Evolutionary conservation across 2,797 vertebrate species (phyloP), one percentile per base, ranked within the genome.

Genomic region (Hippopotamyrus pictus): DNA sequence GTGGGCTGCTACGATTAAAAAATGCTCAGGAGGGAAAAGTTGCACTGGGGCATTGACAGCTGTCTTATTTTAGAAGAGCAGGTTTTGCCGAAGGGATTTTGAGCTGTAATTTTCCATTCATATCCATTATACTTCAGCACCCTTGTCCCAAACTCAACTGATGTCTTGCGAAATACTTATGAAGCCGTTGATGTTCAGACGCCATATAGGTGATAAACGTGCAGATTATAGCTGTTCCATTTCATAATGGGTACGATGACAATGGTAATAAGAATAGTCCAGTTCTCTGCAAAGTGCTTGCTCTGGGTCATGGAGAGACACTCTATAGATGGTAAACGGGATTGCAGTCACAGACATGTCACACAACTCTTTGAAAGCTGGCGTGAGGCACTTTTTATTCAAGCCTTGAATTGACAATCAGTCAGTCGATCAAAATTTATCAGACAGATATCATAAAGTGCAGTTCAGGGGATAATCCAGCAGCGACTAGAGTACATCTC

Each of bases 31-130:
- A 54, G 87, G 59, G 65, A 50, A 8, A 33, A 73, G 25, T 44
- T 14, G 62, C 37, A 88, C 44, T 50, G 22, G 53, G 29, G 86
- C 86, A 59, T 62, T 87, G 86, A 87, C 44, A 88, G 87, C 87
- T 69, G 59, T 37, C 87, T 50, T 65, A 73, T 33, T 88, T 44
- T 62, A 73, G 44, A 82, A 82, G 41, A 12, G n/a, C 41, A 65
- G 41, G 57, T 69, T 25, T 46, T 41, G 25, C 44, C 22, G 37
- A 65, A 50, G n/a, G n/a, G n/a, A 88, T 48, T 73, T 69, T 51
- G 46, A 11, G 6, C 41, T 25, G 87, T 73, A 73, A 73, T 88
- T 88, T 73, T 73, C 44, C 59, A 73, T 48, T 88, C 17, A n/a
- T 65, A 44, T 73, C 59, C 59, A 88, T 88, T 88, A 51, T 33